phyloP scores from a whole-genome alignment of 2,888 invertebrate genomes.

The Chrysomela aeneicollis region DNA sequence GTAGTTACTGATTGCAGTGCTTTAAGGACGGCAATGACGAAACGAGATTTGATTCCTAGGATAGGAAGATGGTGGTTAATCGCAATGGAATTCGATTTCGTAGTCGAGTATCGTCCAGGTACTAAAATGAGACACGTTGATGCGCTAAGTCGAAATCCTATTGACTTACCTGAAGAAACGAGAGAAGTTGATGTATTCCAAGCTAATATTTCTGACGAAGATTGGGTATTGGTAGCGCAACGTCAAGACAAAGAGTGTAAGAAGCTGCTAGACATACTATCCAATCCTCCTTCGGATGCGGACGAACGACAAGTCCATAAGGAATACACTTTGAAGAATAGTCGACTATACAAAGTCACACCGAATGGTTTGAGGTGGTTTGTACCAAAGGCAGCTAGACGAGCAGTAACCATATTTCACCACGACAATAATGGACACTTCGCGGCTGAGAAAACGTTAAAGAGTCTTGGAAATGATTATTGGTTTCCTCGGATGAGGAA shows the following conservation, averaged over 20 bases:
- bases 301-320: slow-evolving; percentile 31
- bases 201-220: slow-evolving; percentile 30
- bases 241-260: slow-evolving; percentile 30
- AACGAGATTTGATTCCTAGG: slow-evolving; percentile 45
- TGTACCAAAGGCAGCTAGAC: slow-evolving; percentile 30
- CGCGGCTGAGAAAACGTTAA: slow-evolving; percentile 41
- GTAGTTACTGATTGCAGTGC: slow-evolving; percentile 41
- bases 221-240: slow-evolving; percentile 43
- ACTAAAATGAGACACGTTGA: slow-evolving; percentile 48
- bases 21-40: slow-evolving; percentile 35
- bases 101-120: slow-evolving; percentile 45
- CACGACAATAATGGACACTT: slow-evolving; percentile 52
- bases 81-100: slow-evolving; percentile 49
- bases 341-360: slow-evolving; percentile 32
- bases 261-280: slow-evolving; percentile 29
- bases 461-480: slow-evolving; percentile 44
- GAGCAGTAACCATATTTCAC: slow-evolving; percentile 37
- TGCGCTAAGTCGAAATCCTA: slow-evolving; percentile 39
- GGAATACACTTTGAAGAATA: slow-evolving; percentile 36
- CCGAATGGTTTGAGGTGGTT: slow-evolving; percentile 32
- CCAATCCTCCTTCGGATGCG: slow-evolving; percentile 17
- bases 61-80: slow-evolving; percentile 52
- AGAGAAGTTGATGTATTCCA: slow-evolving; percentile 25
- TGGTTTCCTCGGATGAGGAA: slow-evolving; percentile 47
- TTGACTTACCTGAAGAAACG: slow-evolving; percentile 4